phyloP scores from a whole-genome alignment of 2,888 invertebrate species.

The Lasioglossum pauxillum region DNA sequence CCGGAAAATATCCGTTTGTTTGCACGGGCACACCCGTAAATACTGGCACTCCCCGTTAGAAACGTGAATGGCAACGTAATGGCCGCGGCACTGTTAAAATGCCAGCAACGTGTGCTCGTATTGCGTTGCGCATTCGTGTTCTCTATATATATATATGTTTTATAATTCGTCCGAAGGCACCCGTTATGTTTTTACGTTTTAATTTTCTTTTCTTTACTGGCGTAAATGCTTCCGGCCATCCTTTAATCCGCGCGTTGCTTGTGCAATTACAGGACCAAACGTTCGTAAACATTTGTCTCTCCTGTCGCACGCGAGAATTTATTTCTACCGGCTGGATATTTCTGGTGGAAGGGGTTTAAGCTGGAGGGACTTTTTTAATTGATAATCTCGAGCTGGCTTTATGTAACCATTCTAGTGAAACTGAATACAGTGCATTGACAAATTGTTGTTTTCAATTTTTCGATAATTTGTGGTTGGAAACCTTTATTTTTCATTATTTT shows the following conservation, averaged over 20 bases:
- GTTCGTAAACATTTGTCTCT: constrained; percentile 6
- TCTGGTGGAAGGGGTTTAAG: background rate
- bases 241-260: background rate
- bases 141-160: too few relatives aligned
- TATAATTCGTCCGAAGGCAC: background rate
- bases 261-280: background rate
- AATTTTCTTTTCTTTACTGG: background rate
- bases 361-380: background rate
- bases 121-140: constrained; percentile 2
- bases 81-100: constrained; percentile 23
- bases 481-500: too few relatives aligned
- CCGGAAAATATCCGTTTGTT: constrained; percentile 38
- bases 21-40: constrained; percentile 25
- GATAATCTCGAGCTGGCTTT: background rate
- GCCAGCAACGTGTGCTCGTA: background rate
- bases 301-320: background rate
- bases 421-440: background rate
- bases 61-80: constrained; percentile 46
- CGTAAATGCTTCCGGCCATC: background rate
- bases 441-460: too few relatives aligned
- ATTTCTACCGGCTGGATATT: background rate
- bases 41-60: background rate
- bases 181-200: constrained; percentile 8
- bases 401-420: background rate
- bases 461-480: too few relatives aligned